phyloP scores from a whole-genome alignment of 2,888 invertebrate genomes.

The Tetheella fluctuosa region DNA sequence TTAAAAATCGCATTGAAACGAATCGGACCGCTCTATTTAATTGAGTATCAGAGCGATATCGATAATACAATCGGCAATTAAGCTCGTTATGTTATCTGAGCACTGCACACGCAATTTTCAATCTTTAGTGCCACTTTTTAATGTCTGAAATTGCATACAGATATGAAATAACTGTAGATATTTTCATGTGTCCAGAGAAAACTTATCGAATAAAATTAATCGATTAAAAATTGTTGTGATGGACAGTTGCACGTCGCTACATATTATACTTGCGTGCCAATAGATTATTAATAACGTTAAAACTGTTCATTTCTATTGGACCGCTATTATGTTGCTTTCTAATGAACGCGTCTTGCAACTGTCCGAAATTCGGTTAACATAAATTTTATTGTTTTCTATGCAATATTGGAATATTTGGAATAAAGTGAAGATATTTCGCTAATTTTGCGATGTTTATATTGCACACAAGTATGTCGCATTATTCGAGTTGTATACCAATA shows the following conservation, averaged over 20 bases:
- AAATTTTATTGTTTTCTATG: conserved; percentile 1
- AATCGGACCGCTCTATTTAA: conserved; percentile 47
- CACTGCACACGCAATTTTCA: conserved; percentile 18
- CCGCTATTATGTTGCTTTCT: conserved; percentile 36
- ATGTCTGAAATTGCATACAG: conserved; percentile 19
- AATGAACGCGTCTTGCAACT: conserved; percentile 20
- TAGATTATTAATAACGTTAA: conserved; percentile 36
- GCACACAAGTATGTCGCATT: background rate
- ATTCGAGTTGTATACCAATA: background rate
- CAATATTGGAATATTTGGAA: too few species aligned
- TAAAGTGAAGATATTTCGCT: background rate
- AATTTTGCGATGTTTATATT: background rate
- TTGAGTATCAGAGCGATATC: conserved; percentile 48
- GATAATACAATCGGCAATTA: conserved; percentile 17
- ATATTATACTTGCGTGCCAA: conserved; percentile 45
- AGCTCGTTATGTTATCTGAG: conserved; percentile 21
- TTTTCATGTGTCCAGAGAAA: conserved; percentile 26
- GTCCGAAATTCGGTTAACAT: conserved; percentile 4
- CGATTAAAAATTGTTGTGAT: conserved; percentile 14
- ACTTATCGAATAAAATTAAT: conserved; percentile 16
- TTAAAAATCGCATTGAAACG: conserved; percentile 38
- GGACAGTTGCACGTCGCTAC: conserved; percentile 16
- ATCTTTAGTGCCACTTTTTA: conserved; percentile 20
- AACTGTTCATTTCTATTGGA: conserved; percentile 44
- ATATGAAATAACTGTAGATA: conserved; percentile 21